Conservation (phyloP, 2,113 vertebrate species). For the Eptesicus fuscus region DNA sequence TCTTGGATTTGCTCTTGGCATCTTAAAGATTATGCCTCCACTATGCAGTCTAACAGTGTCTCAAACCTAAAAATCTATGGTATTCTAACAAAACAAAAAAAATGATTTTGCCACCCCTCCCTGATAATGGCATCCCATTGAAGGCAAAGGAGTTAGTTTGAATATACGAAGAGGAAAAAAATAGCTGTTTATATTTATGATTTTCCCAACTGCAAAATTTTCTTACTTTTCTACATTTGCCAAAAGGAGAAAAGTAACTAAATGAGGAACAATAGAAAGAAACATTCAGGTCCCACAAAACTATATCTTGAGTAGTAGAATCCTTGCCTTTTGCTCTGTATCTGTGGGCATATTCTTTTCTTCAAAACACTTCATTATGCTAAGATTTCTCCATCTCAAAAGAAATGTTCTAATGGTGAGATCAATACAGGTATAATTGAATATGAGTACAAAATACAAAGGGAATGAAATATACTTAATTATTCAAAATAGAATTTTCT, state of each 20-base stretch:
- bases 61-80: not conserved
- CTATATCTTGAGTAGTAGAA: not conserved
- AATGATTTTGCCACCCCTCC: not conserved
- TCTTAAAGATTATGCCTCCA: not conserved
- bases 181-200: not conserved
- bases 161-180: not conserved
- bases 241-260: not conserved
- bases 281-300: not conserved
- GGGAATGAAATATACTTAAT: not conserved
- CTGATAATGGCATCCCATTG: not conserved
- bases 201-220: not conserved
- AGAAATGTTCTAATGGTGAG: not conserved
- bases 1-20: not conserved
- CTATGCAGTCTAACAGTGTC: not conserved
- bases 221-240: not conserved
- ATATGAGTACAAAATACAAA: not conserved
- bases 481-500: slow-evolving; percentile 18
- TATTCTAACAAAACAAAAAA: not conserved
- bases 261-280: not conserved
- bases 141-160: not conserved
- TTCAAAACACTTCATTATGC: not conserved
- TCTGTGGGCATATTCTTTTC: not conserved
- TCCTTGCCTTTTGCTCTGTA: not conserved
- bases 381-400: not conserved
- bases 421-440: not conserved